Base-by-base conservation (phyloP, 2,888 invertebrate genomes). In the Dasypogon diadema region DNA sequence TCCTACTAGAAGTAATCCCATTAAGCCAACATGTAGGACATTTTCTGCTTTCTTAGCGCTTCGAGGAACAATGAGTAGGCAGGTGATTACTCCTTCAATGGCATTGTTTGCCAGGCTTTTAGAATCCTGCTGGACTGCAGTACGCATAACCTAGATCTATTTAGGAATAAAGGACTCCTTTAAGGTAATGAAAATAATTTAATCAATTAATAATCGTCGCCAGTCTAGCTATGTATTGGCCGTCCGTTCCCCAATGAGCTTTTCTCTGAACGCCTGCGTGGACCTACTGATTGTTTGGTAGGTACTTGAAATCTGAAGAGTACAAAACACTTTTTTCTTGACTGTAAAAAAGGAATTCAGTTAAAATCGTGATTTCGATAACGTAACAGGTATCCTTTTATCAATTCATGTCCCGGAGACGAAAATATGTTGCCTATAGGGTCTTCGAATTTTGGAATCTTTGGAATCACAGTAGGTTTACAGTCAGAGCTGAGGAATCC, bases 321-420 rank as follows among this genome's bases (percentile, higher is more conserved):
- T n/a, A 16, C 21, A 18, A 34, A 60, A 37, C 37, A 60, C n/a
- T 21, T 58, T 37, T 60, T 51, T 51, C 18, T 18, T 14, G 51
- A 51, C n/a, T 65, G 8, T 6, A 48, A 22, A 14, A 46, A 21
- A 14, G 26, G 46, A 46, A 12, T 46, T 65, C 65, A 65, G 65
- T 65, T 48, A 46, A 65, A 48, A 22, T 42, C 26, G 2, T 14
- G 48, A 22, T 46, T 48, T 24, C 65, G 5, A 2, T n/a, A 65
- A 65, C 24, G 65, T 65, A 65, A 65, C 65, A 65, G 65, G 65
- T 65, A 21, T 65, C 65, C 48, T 21, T 48, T 46, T 42, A 8
- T 30, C 65, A 22, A 21, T 14, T 22, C 14, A 65, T 46, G 12
- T 56, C 5, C 46, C 65, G 48, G 10, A 63, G 18, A 21, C 24